phyloP scores from a whole-genome alignment of 2,113 vertebrate genomes.

The Malurus elegans region DNA sequence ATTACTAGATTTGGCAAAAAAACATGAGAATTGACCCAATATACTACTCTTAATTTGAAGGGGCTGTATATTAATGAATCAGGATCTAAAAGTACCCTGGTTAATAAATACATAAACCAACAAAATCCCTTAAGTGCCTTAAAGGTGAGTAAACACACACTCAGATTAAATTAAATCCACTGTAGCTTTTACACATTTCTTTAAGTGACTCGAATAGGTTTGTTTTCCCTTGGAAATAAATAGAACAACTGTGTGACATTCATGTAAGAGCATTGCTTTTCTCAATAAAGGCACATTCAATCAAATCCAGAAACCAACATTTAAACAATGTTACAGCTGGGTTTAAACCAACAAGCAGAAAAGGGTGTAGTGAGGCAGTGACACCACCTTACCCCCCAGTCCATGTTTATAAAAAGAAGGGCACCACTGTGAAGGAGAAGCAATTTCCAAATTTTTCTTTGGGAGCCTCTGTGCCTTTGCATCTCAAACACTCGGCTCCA shows the following conservation, averaged over 20 bases:
- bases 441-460: not conserved
- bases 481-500: not conserved
- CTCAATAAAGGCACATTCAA: conserved; percentile 45
- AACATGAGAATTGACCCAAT: not conserved
- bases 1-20: not conserved
- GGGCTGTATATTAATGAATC: not conserved
- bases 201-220: not conserved
- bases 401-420: not conserved
- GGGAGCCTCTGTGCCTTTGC: not conserved
- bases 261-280: not conserved
- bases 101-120: conserved; percentile 32
- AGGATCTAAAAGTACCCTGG: conserved; percentile 4
- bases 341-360: conserved; percentile 34
- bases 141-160: conserved; percentile 34
- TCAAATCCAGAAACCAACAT: conserved; percentile 27
- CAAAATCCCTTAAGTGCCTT: conserved; percentile 45
- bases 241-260: not conserved
- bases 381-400: not conserved
- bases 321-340: conserved; percentile 16
- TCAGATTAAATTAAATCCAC: conserved; percentile 39
- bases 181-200: conserved; percentile 21
- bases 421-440: not conserved
- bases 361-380: not conserved
- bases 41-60: not conserved
- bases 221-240: conserved; percentile 25